Base-by-base conservation (phyloP, 1,140 invertebrate species). In the Drosophila takahashii region DNA sequence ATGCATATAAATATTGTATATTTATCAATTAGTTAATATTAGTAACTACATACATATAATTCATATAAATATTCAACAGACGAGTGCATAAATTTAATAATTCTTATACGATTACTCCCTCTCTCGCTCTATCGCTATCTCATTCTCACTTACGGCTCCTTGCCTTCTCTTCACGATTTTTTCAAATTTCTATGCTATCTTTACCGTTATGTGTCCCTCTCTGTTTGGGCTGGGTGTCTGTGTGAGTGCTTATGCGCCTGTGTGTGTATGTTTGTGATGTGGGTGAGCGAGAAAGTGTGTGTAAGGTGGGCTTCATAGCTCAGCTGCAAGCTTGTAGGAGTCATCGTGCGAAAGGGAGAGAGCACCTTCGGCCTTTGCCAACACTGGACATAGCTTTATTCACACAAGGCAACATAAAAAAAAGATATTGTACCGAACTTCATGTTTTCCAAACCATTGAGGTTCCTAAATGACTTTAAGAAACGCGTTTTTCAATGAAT, bases 1-100 rank as follows among this genome's bases (percentile, higher is more conserved):
- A 66, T 66, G 72, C 60, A 66, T 75, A 75, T 75, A 75, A 75
- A 75, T 75, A 75, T 74, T 74, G 67, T 70, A 71, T 59, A 62
- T 78, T 79, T 72, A 72, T 77, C 69, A 84, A 81, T 85, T 81
- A 78, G 77, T 86, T 86, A 79, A 81, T 80, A 83, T 79, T 83
- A 77, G 71, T 86, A 85, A 81, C 81, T 83, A 83, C 58, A 79
- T 65, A 61, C 66, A 60, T 79, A 64, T 60, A 64, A 64, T 70
- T 65, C 69, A 78, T 79, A 77, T 87, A 81, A 79, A 79, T 85
- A 84, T 87, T 86, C 66, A 86, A 86, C 83, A 81, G 81, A 86
- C 74, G 66, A 86, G 83, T 83, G 83, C 83, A 87, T 87, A 87
- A 79, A 81, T 87, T 87, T 81, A 79, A 86, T 78, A 81, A 76